Conservation (phyloP, 2,888 invertebrate species). For the Aethes cnicana region DNA sequence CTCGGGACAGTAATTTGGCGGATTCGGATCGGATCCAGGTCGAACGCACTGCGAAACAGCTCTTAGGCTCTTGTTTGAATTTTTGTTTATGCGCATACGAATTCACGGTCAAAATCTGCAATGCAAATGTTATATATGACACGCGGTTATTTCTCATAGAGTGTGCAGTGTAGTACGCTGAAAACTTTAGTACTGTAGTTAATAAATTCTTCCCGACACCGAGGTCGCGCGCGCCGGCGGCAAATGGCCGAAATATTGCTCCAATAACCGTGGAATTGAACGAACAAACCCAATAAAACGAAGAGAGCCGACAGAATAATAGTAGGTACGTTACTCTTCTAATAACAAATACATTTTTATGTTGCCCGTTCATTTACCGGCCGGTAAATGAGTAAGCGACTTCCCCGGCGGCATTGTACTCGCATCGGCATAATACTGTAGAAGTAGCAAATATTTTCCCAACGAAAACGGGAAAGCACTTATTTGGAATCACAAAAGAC, state of each 20-base stretch:
- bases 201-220: too few species aligned
- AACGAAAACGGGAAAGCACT: not conserved
- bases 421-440: not conserved
- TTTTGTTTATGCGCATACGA: too few species aligned
- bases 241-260: conserved; percentile 11
- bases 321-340: conserved; percentile 1
- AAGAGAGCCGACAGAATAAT: conserved; percentile 7
- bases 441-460: conserved; percentile 7
- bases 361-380: conserved; percentile 4
- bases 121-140: too few species aligned
- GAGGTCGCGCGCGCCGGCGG: too few species aligned
- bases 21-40: too few species aligned
- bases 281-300: conserved; percentile 19
- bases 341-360: conserved; percentile 16
- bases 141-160: too few species aligned
- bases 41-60: too few species aligned
- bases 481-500: not conserved
- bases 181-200: too few species aligned
- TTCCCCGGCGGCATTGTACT: conserved; percentile 4
- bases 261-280: conserved; percentile 18
- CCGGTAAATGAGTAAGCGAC: conserved; percentile 10
- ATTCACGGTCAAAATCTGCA: too few species aligned
- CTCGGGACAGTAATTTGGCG: too few species aligned
- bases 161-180: too few species aligned
- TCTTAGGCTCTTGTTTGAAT: too few species aligned